Base-by-base conservation (phyloP, 2,888 invertebrate genomes). In the Amblyjoppa fuscipennis region DNA sequence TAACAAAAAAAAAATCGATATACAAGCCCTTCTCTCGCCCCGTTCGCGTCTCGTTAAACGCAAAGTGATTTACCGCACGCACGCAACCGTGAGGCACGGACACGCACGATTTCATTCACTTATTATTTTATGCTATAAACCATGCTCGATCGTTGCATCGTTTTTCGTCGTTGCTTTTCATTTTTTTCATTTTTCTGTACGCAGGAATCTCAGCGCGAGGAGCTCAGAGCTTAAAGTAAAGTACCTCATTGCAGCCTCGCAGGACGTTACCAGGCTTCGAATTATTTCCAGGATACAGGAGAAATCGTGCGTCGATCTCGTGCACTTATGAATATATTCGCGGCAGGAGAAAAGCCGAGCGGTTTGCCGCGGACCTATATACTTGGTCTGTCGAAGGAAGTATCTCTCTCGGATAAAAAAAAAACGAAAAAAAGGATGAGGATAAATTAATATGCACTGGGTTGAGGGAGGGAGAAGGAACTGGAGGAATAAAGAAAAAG, bases 1-100 rank as follows among this genome's bases (percentile, higher is more conserved):
- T 87, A 41, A 0, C 7, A 41, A 49, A 49, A 49, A 16, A 88
- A 91, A 89, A 91, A 90, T 89, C 87, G 88, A 90, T 88, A 88
- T 75, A 82, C 77, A 59, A 81, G 85, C 82, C 59, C 41, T 51
- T 16, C 61, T 53, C 77, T 53, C 64, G 13, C 64, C 77, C 68
- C 68, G 74, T 77, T 61, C 56, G 31, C 66, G 13, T 78, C 61
- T 64, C 75, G 45, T 69, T 7, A 84, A 79, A 78, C 81, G 71
- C 61, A 56, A 38, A 28, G 69, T 87, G 89, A 90, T 90, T 89
- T 89, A 90, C 73, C 71, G 75, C 16, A 68, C 71, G 75, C 16
- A 68, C 53, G 83, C 68, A 81, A 56, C 68, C 38, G 70, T 28
- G 69, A 74, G 51, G 84, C 80, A 87, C 87, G 87, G 87, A 87